Evolutionary conservation across 2,888 invertebrate species (phyloP).

Genomic region (Melikaiella ostensackeni): DNA sequence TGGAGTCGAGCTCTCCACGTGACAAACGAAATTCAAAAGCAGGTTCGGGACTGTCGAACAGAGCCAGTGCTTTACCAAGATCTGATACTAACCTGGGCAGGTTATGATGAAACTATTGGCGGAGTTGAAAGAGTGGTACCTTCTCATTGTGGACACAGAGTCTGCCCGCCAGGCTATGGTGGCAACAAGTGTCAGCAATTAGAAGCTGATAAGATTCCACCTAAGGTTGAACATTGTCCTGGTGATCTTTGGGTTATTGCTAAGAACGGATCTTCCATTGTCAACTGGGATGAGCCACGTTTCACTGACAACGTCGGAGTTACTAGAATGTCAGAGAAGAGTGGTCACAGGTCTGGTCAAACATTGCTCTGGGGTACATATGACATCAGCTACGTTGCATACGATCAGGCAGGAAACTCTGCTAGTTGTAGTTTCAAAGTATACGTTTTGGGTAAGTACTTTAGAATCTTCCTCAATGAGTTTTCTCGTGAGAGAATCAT

Average conservation of each 20-base stretch:
- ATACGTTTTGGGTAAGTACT: conserved; percentile 88
- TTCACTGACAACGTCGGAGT: conserved; percentile 94
- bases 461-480: not conserved
- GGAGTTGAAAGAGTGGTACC: conserved; percentile 95
- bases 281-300: conserved; percentile 94
- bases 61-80: conserved; percentile 93
- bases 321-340: conserved; percentile 88
- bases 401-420: conserved; percentile 93
- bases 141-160: conserved; percentile 93
- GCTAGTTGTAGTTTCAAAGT: conserved; percentile 95
- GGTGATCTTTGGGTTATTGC: conserved; percentile 97
- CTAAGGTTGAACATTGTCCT: conserved; percentile 93
- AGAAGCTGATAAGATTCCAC: conserved; percentile 90
- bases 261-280: conserved; percentile 93
- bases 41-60: conserved; percentile 94
- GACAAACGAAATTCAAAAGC: conserved; percentile 94
- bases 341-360: conserved; percentile 92
- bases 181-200: conserved; percentile 92
- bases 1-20: conserved; percentile 96
- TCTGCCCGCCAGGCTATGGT: conserved; percentile 92
- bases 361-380: conserved; percentile 95
- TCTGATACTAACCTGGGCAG: conserved; percentile 94
- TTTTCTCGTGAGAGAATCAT: not conserved
- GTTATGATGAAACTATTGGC: conserved; percentile 92
- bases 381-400: conserved; percentile 95